Evolutionary conservation across 2,888 invertebrate species (phyloP).

Genomic region (Thymelicus acteon): DNA sequence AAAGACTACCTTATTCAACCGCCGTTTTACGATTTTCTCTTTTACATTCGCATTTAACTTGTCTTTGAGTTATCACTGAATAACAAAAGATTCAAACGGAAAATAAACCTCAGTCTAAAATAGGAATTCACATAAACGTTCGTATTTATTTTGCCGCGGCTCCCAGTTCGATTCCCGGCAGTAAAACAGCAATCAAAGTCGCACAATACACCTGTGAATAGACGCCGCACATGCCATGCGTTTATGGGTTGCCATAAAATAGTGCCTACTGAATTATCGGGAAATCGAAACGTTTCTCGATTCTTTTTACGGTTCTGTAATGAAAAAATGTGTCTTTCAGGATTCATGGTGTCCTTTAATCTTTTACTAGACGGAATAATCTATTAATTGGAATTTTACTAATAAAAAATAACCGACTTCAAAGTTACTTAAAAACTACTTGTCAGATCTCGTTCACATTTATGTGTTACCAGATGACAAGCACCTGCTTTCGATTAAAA

Average conservation of each 20-base stretch:
- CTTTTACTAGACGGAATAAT: too few relatives aligned
- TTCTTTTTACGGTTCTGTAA: neutral
- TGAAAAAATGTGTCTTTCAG: neutral
- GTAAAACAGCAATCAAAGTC: slow-evolving; percentile 55
- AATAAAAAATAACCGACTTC: too few relatives aligned
- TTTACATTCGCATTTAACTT: neutral
- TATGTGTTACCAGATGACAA: too few relatives aligned
- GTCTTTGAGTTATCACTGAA: neutral
- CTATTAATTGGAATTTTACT: too few relatives aligned
- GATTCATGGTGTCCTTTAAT: too few relatives aligned
- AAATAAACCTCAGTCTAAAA: slow-evolving; percentile 18
- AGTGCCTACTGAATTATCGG: slow-evolving; percentile 10
- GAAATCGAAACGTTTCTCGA: neutral
- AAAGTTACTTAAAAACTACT: too few relatives aligned
- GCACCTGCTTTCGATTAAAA: too few relatives aligned
- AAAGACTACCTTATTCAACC: too few relatives aligned
- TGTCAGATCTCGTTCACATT: too few relatives aligned
- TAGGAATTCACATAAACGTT: slow-evolving; percentile 11
- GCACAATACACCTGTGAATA: slow-evolving; percentile 48
- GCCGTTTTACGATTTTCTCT: neutral
- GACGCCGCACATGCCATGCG: slow-evolving; percentile 25
- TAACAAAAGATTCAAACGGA: slow-evolving; percentile 3
- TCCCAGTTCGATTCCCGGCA: slow-evolving; percentile 50
- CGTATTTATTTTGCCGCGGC: slow-evolving; percentile 51
- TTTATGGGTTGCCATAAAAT: slow-evolving; percentile 37